A percentile compares a stretch with the other conserved stretches of the same genome.
Conservation (phyloP, 2,888 invertebrate genomes). For the Anagyrus pseudococci region DNA sequence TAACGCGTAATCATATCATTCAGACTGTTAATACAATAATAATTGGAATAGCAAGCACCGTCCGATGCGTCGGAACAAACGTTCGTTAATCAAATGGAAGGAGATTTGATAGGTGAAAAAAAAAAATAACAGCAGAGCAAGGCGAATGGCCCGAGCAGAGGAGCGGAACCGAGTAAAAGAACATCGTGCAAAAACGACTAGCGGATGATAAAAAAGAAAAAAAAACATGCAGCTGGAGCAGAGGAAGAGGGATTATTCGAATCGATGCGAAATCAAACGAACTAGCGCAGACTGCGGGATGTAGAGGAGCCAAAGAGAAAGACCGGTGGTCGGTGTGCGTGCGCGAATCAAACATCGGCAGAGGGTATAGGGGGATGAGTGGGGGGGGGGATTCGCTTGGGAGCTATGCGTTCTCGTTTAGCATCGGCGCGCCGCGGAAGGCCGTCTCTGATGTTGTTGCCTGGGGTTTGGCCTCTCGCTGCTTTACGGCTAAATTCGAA, state of each 20-base stretch:
- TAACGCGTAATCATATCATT: conserved; percentile 23
- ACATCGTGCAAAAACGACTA: too few species aligned
- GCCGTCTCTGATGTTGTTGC: not conserved
- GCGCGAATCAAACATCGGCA: too few species aligned
- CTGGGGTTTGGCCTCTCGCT: not conserved
- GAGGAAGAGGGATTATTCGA: conserved; percentile 20
- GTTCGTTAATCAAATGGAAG: conserved; percentile 30
- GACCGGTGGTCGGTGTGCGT: not conserved
- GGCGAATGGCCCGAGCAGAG: too few species aligned
- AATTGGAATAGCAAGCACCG: conserved; percentile 8
- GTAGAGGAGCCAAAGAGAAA: conserved; percentile 2
- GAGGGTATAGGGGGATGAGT: too few species aligned
- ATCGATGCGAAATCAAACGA: conserved; percentile 24
- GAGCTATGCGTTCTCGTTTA: not conserved
- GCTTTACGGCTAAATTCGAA: conserved; percentile 45
- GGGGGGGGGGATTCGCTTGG: too few species aligned
- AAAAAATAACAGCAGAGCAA: not conserved
- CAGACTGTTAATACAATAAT: conserved; percentile 23
- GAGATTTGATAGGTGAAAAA: not conserved
- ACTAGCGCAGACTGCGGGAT: too few species aligned
- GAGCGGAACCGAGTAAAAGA: not conserved
- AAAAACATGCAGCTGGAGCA: not conserved
- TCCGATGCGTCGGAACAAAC: conserved; percentile 35
- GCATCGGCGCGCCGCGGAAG: not conserved
- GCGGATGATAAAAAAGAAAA: not conserved